Evolutionary conservation across 2,113 vertebrate genomes (phyloP).

Genomic region (Ancistrus triradiatus): DNA sequence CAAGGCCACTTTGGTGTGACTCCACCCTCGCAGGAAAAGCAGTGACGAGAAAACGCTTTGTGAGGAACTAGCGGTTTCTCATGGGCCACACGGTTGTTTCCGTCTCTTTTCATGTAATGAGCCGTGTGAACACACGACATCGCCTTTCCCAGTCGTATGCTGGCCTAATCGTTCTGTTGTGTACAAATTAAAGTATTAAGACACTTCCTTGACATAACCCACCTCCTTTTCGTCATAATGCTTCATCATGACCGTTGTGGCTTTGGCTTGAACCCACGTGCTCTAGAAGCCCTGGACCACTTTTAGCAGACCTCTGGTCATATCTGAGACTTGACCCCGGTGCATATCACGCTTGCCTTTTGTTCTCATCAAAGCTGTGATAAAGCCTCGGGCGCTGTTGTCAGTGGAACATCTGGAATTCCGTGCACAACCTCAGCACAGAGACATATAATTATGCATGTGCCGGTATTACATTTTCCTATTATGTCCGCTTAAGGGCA

Average conservation of each 20-base stretch:
- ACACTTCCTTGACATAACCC: too few relatives aligned
- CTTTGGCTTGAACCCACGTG: not conserved
- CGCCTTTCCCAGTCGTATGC: too few relatives aligned
- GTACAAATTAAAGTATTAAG: too few relatives aligned
- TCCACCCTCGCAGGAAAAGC: constrained; percentile 20
- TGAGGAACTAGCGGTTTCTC: not conserved
- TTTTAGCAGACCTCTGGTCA: not conserved
- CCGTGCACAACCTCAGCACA: not conserved
- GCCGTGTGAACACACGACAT: too few relatives aligned
- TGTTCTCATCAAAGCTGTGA: not conserved
- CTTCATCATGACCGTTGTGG: not conserved
- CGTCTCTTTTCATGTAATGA: not conserved
- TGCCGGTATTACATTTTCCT: not conserved
- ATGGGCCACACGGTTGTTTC: constrained; percentile 2
- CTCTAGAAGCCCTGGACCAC: not conserved
- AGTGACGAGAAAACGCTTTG: constrained; percentile 3
- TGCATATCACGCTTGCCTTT: not conserved
- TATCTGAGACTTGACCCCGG: not conserved
- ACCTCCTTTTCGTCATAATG: too few relatives aligned
- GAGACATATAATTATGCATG: not conserved
- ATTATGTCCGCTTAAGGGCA: too few relatives aligned
- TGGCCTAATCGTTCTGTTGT: too few relatives aligned
- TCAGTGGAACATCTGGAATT: constrained; percentile 4
- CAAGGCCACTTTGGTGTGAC: not conserved
- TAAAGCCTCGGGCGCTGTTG: not conserved